These are phyloP conservation scores for Catharus minimus DNA, from an alignment of 2,113 vertebrate genomes.

Conservation along the genomic window DNA sequence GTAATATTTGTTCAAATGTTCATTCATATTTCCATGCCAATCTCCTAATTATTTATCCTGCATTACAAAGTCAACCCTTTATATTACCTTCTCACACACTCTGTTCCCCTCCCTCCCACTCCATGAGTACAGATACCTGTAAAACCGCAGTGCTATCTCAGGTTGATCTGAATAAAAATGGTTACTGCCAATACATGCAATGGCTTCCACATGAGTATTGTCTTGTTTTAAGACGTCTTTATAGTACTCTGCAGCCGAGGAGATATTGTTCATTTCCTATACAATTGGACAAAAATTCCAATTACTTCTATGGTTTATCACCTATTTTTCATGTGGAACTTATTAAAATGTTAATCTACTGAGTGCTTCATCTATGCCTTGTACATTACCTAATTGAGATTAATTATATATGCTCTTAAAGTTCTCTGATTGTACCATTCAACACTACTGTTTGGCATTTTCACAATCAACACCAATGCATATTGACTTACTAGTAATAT, in stretches of 20 bases:
- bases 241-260: conserved; percentile 90
- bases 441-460: not conserved
- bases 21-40: not conserved
- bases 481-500: not conserved
- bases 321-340: not conserved
- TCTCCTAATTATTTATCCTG: not conserved
- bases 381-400: not conserved
- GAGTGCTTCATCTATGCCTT: not conserved
- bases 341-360: not conserved
- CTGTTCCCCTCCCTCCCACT: not conserved
- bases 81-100: not conserved
- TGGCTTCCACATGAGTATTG: conserved; percentile 94
- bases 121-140: conserved; percentile 77
- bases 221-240: conserved; percentile 95
- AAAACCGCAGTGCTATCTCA: conserved; percentile 93
- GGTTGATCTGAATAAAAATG: conserved; percentile 98
- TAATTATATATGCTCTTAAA: not conserved
- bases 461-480: not conserved
- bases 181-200: conserved; percentile 95
- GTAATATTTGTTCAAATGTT: not conserved
- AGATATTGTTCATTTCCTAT: conserved; percentile 93
- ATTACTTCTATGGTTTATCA: conserved; percentile 15
- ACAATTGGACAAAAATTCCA: not conserved
- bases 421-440: not conserved
- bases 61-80: not conserved